Evolutionary conservation across 92 coral and sea anemone genomes (phyloP), one percentile per base, ranked within the genome.

Genomic region (Phenganax stokvisi): DNA sequence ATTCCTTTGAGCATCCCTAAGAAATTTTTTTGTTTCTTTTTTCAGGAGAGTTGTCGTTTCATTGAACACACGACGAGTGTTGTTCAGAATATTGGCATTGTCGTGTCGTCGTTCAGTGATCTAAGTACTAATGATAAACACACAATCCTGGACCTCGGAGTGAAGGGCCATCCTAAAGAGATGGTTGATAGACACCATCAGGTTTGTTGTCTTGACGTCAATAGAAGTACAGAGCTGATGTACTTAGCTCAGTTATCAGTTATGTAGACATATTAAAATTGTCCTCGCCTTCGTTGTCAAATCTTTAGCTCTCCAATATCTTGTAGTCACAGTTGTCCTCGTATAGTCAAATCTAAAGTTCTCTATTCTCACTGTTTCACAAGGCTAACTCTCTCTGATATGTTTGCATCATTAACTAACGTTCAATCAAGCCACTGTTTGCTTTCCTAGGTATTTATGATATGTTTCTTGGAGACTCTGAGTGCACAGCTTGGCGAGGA

Each of bases 21-120:
- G 47, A 37, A 61, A 7, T 28, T 3, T 61, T 0, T 61, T 0
- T 77, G 37, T 27, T 6, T 79, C 29, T 8, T 7, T 53, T 9
- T 74, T 56, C 64, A 94, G 98, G 98, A 94, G 85, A 94, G 98
- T 59, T 92, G 97, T 83, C 91, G 98, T 56, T 94, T 94, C 83
- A 79, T 94, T 84, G 97, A 94, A 56, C 98, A 94, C 80, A 92
- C 92, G 37, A 83, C 90, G 89, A 84, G 85, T 8, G 96, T 94
- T 57, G 81, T 92, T 57, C 92, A 87, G 52, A 88, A 92, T 27
- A 82, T 92, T 11, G 96, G 98, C 3, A 81, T 68, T 66, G 87
- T 94, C 44, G 92, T 94, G 54, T 55, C 88, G 20, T 86, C 92
- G 27, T 94, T 94, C 62, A 61, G 90, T 82, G 97, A 92, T 56